A percentile compares a stretch with the other conserved stretches of the same genome.
phyloP scores from a whole-genome alignment of 2,797 vertebrate species.

The Orestias chungarensis region DNA sequence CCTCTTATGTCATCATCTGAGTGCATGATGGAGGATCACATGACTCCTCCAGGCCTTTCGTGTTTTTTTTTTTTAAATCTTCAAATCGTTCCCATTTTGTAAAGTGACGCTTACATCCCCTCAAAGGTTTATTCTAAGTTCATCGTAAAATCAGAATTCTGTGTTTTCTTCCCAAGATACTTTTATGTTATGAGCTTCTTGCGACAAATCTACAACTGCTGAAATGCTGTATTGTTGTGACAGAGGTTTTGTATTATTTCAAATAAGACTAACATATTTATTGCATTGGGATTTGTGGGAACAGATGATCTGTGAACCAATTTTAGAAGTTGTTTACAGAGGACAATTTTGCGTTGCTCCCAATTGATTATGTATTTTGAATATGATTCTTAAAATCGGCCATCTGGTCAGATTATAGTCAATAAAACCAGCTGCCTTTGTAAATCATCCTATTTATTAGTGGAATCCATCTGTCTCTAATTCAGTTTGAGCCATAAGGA shows the following conservation, averaged over 20 bases:
- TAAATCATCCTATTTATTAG: not conserved
- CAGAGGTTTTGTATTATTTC: not conserved
- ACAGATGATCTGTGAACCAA: not conserved
- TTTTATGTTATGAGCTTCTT: not conserved
- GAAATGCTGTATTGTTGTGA: not conserved
- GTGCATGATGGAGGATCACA: slow-evolving; percentile 29
- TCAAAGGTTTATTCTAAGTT: not conserved
- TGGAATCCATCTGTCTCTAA: not conserved
- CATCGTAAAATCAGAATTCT: slow-evolving; percentile 1
- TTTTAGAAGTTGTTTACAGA: not conserved
- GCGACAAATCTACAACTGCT: not conserved
- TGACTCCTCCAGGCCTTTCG: slow-evolving; percentile 31
- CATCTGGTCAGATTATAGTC: not conserved
- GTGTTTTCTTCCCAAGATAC: not conserved
- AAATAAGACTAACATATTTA: not conserved
- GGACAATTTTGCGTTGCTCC: not conserved
- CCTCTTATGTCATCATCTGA: slow-evolving; percentile 44
- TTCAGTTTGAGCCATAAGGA: not conserved
- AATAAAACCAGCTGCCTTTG: not conserved
- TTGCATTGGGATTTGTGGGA: not conserved
- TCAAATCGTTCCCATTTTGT: slow-evolving; percentile 20
- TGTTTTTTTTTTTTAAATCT: slow-evolving; percentile 40
- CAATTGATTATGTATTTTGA: not conserved
- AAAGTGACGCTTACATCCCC: not conserved
- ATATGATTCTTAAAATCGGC: not conserved